Evolutionary conservation across 2,888 invertebrate genomes (phyloP).

Genomic region (Athalia cordata): DNA sequence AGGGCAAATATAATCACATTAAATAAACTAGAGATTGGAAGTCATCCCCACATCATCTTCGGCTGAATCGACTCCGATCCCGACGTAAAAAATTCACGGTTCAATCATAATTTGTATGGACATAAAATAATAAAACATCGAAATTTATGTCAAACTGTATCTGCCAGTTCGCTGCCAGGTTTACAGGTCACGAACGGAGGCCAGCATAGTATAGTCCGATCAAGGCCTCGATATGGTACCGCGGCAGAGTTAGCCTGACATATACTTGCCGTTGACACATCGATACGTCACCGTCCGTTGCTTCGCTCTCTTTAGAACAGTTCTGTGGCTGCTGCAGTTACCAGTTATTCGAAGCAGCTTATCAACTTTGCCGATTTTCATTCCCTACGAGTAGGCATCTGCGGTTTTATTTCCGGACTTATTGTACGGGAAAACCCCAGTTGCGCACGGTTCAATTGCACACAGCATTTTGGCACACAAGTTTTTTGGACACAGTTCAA

Average conservation of each 20-base stretch:
- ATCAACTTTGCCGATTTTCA: constrained; percentile 15
- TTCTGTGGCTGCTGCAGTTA: not conserved
- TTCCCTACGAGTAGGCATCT: not conserved
- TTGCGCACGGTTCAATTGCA: too few relatives aligned
- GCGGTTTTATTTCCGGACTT: constrained; percentile 10
- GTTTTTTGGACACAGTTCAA: too few relatives aligned
- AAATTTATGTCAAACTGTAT: constrained; percentile 16
- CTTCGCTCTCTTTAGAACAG: constrained; percentile 10
- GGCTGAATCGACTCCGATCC: too few relatives aligned
- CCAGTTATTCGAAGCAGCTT: constrained; percentile 17
- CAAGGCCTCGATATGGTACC: constrained; percentile 56
- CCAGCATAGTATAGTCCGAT: not conserved
- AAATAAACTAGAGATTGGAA: too few relatives aligned
- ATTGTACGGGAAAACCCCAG: too few relatives aligned
- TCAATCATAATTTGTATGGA: not conserved
- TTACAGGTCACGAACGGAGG: constrained; percentile 23
- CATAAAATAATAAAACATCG: not conserved
- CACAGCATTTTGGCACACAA: too few relatives aligned
- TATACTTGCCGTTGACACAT: constrained; percentile 73
- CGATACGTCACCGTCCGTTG: constrained; percentile 65
- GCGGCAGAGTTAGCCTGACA: constrained; percentile 70
- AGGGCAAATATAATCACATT: too few relatives aligned
- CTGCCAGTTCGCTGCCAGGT: not conserved
- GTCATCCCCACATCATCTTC: too few relatives aligned
- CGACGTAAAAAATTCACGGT: too few relatives aligned